These are phyloP conservation scores for Micromussa lordhowensis DNA, from an alignment of 92 coral and sea anemone genomes.

Conservation along the genomic window DNA sequence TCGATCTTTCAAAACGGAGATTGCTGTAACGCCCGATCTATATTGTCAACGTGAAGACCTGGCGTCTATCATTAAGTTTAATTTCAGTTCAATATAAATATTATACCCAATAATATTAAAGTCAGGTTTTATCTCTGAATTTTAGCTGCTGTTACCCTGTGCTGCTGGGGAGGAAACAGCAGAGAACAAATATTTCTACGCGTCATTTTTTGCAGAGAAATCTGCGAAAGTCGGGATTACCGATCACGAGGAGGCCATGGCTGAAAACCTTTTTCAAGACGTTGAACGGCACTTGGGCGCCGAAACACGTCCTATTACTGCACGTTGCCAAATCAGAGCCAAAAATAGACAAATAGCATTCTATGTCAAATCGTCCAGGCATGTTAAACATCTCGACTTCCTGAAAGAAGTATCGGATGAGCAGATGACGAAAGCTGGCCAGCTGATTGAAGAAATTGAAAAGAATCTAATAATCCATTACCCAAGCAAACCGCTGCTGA, in stretches of 20 bases:
- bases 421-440: slow-evolving; percentile 19
- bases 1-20: no score
- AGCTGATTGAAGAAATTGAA: slow-evolving; percentile 24
- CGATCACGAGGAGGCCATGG: slow-evolving; percentile 1
- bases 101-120: not conserved
- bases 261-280: slow-evolving; percentile 19
- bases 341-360: slow-evolving; percentile 32
- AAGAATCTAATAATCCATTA: not conserved
- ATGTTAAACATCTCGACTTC: slow-evolving; percentile 16
- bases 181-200: slow-evolving; percentile 35
- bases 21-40: no score
- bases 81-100: no score
- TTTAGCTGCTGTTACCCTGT: slow-evolving; percentile 23
- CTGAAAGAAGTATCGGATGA: slow-evolving; percentile 15
- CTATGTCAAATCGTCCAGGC: slow-evolving; percentile 36
- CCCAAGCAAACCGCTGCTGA: slow-evolving; percentile 12
- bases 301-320: slow-evolving; percentile 25
- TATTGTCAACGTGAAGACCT: no score
- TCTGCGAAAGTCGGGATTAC: slow-evolving; percentile 20
- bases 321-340: slow-evolving; percentile 14
- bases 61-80: no score
- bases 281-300: slow-evolving; percentile 21
- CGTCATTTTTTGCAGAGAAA: slow-evolving; percentile 25
- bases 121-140: not conserved
- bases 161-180: slow-evolving; percentile 44